phyloP scores from a whole-genome alignment of 2,797 vertebrate species.

The Chloroceryle amazona region DNA sequence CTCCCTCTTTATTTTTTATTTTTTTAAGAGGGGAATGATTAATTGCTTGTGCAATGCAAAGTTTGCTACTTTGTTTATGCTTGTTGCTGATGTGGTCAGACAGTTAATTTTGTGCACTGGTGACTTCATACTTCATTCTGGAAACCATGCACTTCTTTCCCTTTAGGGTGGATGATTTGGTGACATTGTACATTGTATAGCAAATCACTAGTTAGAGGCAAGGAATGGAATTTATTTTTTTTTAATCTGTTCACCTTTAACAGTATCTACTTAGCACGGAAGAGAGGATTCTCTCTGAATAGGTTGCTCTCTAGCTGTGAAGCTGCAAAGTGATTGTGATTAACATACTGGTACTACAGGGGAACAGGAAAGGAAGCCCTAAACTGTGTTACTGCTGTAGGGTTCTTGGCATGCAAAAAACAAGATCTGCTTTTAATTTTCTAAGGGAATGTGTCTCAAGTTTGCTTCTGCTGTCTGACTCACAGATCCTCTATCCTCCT shows the following conservation, averaged over 20 bases:
- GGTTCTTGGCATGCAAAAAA: conserved; percentile 8
- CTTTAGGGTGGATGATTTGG: conserved; percentile 8
- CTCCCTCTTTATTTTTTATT: not conserved
- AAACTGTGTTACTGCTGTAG: not conserved
- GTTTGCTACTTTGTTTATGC: conserved; percentile 33
- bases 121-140: not conserved
- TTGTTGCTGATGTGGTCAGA: not conserved
- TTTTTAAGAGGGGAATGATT: not conserved
- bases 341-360: not conserved
- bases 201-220: conserved; percentile 61
- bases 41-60: not conserved
- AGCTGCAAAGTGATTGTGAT: not conserved
- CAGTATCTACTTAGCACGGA: conserved; percentile 4
- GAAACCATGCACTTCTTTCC: not conserved
- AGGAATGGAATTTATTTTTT: not conserved
- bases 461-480: not conserved
- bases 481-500: not conserved
- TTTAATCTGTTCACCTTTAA: not conserved
- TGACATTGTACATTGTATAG: conserved; percentile 36
- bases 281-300: not conserved
- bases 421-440: conserved; percentile 54
- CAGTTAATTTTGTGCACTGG: conserved; percentile 18
- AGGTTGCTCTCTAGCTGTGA: not conserved
- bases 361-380: not conserved
- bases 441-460: not conserved